These are phyloP conservation scores for Drosophila histrio DNA, from an alignment of 2,888 invertebrate species.

Conservation along the genomic window DNA sequence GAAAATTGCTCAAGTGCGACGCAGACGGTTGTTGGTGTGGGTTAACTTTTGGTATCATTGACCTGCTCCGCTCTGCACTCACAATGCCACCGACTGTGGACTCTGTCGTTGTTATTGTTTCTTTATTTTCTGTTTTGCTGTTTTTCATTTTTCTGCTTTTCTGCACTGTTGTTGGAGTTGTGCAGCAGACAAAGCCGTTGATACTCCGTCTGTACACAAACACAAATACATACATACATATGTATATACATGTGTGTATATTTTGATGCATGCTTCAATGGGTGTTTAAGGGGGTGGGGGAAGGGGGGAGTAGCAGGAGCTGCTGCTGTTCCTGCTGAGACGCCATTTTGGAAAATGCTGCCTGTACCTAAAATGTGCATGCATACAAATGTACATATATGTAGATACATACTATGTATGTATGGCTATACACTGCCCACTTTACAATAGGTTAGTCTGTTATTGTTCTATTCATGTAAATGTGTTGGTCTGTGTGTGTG, in stretches of 20 bases:
- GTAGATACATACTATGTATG: slow-evolving; percentile 6
- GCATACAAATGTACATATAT: slow-evolving; percentile 1
- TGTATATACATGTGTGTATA: neutral
- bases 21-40: slow-evolving; percentile 64
- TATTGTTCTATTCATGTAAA: slow-evolving; percentile 60
- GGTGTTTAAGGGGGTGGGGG: neutral
- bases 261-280: slow-evolving; percentile 27
- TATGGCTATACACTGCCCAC: slow-evolving; percentile 48
- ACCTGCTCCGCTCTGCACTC: slow-evolving; percentile 66
- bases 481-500: slow-evolving; percentile 36
- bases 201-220: slow-evolving; percentile 18
- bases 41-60: slow-evolving; percentile 79
- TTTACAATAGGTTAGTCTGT: slow-evolving; percentile 78
- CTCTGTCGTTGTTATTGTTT: slow-evolving; percentile 33
- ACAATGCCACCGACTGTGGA: slow-evolving; percentile 29
- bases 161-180: slow-evolving; percentile 20
- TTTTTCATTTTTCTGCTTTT: slow-evolving; percentile 12
- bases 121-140: slow-evolving; percentile 8
- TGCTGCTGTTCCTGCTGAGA: slow-evolving; percentile 15
- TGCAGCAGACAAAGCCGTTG: slow-evolving; percentile 38
- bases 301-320: neutral
- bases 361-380: slow-evolving; percentile 29
- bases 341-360: slow-evolving; percentile 60
- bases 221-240: neutral
- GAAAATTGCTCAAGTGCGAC: slow-evolving; percentile 75